Evolutionary conservation across 2,888 invertebrate genomes (phyloP).

Genomic region (Drosophila vallismaia): DNA sequence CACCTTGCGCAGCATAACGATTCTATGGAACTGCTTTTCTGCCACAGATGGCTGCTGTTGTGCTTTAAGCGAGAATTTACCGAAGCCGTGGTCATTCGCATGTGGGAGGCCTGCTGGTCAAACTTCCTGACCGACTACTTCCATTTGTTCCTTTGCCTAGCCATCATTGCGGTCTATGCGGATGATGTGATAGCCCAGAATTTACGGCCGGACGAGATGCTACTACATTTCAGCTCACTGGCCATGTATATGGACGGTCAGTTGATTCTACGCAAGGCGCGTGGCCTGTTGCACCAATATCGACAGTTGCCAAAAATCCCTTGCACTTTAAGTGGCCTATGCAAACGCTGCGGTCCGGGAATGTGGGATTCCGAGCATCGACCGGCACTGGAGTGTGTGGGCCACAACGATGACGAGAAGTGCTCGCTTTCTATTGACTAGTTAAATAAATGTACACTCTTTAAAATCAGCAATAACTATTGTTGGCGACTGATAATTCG

Average conservation of each 20-base stretch:
- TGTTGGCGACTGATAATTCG: conserved; percentile 41
- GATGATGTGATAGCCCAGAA: conserved; percentile 97
- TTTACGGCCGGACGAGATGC: conserved; percentile 96
- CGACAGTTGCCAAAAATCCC: conserved; percentile 94
- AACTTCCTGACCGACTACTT: conserved; percentile 98
- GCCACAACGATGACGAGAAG: conserved; percentile 87
- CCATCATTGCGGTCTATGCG: conserved; percentile 96
- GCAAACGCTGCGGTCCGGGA: conserved; percentile 94
- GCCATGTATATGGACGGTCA: conserved; percentile 99
- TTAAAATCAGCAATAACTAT: conserved; percentile 39
- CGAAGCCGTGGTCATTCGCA: conserved; percentile 93
- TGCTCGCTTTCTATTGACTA: conserved; percentile 84
- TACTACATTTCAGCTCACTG: conserved; percentile 96
- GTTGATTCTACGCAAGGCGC: conserved; percentile 94
- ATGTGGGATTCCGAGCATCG: conserved; percentile 97
- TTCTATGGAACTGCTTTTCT: conserved; percentile 95
- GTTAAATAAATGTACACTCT: conserved; percentile 30
- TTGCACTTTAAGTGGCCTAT: conserved; percentile 94
- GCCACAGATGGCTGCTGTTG: conserved; percentile 97
- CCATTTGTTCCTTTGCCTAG: conserved; percentile 96
- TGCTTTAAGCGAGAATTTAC: conserved; percentile 97
- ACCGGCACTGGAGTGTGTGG: conserved; percentile 93
- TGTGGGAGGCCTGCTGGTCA: conserved; percentile 99
- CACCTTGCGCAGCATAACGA: conserved; percentile 93
- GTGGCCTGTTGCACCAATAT: conserved; percentile 95